Percentiles rank a stretch among this genome's conserved stretches.
These are phyloP conservation scores for Drosophila hawaiiensis DNA, from an alignment of 2,888 invertebrate species.

Conservation along the genomic window DNA sequence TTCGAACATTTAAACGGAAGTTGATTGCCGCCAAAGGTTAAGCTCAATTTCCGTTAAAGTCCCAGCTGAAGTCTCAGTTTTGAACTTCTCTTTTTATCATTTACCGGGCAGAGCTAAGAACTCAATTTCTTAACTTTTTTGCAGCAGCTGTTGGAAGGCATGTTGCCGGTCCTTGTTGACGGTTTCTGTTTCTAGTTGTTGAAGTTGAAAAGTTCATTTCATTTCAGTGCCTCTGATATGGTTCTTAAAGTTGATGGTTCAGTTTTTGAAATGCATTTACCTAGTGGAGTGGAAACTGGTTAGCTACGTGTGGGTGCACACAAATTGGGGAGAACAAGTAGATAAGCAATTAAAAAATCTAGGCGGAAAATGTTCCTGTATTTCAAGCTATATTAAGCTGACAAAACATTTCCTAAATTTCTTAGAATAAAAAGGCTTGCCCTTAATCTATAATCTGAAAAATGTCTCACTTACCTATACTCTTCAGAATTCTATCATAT, in stretches of 20 bases:
- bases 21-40: conserved; percentile 80
- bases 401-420: not conserved
- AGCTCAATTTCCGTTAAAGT: conserved; percentile 79
- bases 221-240: conserved; percentile 36
- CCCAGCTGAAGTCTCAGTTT: conserved; percentile 32
- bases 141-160: conserved; percentile 59
- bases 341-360: not conserved
- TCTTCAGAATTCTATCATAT: not conserved
- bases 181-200: conserved; percentile 53
- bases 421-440: not conserved
- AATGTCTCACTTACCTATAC: not conserved
- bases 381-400: not conserved
- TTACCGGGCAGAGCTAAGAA: conserved; percentile 56
- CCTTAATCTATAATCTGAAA: not conserved
- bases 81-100: conserved; percentile 13
- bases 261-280: conserved; percentile 5
- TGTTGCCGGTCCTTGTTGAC: conserved; percentile 33
- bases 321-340: not conserved
- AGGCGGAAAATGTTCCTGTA: not conserved
- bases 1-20: conserved; percentile 82
- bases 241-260: conserved; percentile 5
- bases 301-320: not conserved
- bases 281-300: not conserved
- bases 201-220: conserved; percentile 63
- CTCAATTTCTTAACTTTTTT: conserved; percentile 57